Percentiles rank a stretch among this genome's conserved stretches.
phyloP scores from a whole-genome alignment of 2,888 invertebrate genomes.

The Vannuccia rotundouncinata region DNA sequence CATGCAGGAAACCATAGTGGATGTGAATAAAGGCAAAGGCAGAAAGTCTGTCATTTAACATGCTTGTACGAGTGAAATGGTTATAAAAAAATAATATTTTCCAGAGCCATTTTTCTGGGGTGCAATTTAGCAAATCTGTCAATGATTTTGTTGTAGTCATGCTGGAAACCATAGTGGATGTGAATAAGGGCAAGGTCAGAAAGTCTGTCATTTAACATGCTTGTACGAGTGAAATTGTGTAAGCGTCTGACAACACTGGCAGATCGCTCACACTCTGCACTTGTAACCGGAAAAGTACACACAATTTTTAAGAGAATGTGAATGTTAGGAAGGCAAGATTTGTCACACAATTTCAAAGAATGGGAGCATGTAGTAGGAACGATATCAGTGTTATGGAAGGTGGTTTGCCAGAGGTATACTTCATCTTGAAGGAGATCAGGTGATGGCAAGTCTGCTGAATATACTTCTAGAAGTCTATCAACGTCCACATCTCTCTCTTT shows the following conservation, averaged over 20 bases:
- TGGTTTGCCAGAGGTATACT: too few relatives aligned
- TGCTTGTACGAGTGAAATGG: not conserved
- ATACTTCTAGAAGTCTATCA: too few relatives aligned
- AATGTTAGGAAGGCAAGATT: not conserved
- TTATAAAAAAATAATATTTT: too few relatives aligned
- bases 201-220: not conserved
- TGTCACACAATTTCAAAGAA: too few relatives aligned
- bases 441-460: too few relatives aligned
- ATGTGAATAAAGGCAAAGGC: not conserved
- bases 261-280: not conserved
- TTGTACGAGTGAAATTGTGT: not conserved
- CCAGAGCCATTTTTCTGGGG: too few relatives aligned
- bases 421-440: too few relatives aligned
- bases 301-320: not conserved
- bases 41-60: not conserved
- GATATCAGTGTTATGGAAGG: too few relatives aligned
- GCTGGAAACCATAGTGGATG: not conserved
- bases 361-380: too few relatives aligned
- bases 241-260: not conserved
- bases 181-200: not conserved
- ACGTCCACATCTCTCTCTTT: too few relatives aligned
- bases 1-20: not conserved
- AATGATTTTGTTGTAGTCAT: too few relatives aligned
- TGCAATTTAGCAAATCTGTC: too few relatives aligned
- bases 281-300: not conserved